These are phyloP conservation scores for Platygyra sinensis DNA, from an alignment of 64 coral and sea anemone species.

Conservation along the genomic window DNA sequence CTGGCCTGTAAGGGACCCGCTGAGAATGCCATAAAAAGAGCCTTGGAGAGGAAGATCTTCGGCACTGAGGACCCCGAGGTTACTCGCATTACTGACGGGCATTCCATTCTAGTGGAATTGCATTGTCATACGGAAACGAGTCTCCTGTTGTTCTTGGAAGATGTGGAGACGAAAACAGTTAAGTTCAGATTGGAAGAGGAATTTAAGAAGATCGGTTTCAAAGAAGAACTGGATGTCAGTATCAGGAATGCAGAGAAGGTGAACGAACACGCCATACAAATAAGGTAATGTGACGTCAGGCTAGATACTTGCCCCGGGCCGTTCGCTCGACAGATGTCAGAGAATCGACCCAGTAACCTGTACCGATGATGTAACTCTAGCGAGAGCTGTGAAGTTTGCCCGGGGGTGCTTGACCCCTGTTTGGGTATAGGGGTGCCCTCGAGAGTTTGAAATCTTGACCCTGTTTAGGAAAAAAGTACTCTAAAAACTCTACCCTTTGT, in stretches of 20 bases:
- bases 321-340: too few relatives aligned
- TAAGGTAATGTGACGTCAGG: background rate
- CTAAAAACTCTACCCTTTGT: too few relatives aligned
- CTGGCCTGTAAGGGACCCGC: constrained; percentile 19
- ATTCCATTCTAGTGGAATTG: constrained; percentile 19
- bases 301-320: too few relatives aligned
- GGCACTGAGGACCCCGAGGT: background rate
- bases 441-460: too few relatives aligned
- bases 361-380: too few relatives aligned
- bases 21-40: background rate
- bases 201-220: constrained; percentile 21
- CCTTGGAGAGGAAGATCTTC: constrained; percentile 11
- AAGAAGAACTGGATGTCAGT: background rate
- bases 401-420: too few relatives aligned
- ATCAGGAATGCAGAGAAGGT: background rate
- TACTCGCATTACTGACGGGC: background rate
- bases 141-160: constrained; percentile 13
- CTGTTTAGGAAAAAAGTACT: too few relatives aligned
- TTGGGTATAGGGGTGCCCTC: too few relatives aligned
- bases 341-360: too few relatives aligned
- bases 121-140: constrained; percentile 1
- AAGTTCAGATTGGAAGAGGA: constrained; percentile 22
- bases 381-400: too few relatives aligned
- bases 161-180: background rate
- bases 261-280: background rate